Conservation (phyloP, 2,888 invertebrate genomes). For the Acrobasis repandana region DNA sequence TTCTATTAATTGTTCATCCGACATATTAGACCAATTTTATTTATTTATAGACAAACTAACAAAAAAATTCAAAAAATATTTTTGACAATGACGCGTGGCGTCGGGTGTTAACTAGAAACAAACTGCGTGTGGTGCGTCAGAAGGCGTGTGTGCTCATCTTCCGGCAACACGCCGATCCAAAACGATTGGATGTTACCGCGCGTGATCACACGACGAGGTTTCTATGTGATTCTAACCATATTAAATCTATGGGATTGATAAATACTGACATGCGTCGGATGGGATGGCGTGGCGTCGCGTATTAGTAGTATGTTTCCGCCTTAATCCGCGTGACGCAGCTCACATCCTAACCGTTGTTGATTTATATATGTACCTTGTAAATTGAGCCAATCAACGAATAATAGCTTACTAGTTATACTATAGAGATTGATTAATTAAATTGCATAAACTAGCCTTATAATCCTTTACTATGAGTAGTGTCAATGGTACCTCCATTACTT, state of each 20-base stretch:
- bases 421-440: not conserved
- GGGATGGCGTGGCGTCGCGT: conserved; percentile 11
- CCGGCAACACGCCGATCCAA: conserved; percentile 23
- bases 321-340: no score
- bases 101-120: conserved; percentile 27
- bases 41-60: no score
- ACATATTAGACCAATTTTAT: no score
- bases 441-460: not conserved
- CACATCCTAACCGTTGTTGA: no score
- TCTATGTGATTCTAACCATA: conserved; percentile 19
- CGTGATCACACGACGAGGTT: conserved; percentile 8
- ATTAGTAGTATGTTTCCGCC: conserved; percentile 3
- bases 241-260: conserved; percentile 23
- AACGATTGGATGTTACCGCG: conserved; percentile 20
- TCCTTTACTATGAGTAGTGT: not conserved
- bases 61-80: no score
- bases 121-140: conserved; percentile 24
- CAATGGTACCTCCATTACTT: not conserved
- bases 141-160: conserved; percentile 23
- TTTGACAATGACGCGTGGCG: conserved; percentile 22
- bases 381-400: not conserved
- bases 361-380: no score
- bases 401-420: not conserved
- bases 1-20: no score
- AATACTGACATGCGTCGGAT: conserved; percentile 23